These are phyloP conservation scores for Aegotheles bennettii DNA, from an alignment of 2,113 vertebrate species.

Conservation along the genomic window DNA sequence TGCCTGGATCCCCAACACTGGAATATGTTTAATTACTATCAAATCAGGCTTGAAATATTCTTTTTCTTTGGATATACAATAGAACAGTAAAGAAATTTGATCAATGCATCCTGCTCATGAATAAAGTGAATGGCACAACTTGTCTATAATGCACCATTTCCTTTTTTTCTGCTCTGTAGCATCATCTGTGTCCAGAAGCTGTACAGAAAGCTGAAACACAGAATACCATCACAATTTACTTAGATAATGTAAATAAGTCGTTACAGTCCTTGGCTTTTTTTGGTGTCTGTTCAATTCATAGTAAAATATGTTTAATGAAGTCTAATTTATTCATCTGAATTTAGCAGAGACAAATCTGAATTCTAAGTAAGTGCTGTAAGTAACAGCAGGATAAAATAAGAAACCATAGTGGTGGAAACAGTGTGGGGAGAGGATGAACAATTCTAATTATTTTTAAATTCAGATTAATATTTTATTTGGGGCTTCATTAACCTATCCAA, in stretches of 20 bases:
- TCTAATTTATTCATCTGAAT: background rate
- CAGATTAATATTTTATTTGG: background rate
- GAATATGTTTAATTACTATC: background rate
- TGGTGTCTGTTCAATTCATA: background rate
- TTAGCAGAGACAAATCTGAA: background rate
- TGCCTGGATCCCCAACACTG: too few species aligned
- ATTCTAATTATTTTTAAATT: background rate
- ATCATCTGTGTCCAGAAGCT: background rate
- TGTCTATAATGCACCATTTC: background rate
- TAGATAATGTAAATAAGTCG: background rate
- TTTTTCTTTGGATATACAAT: background rate
- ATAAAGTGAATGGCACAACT: background rate
- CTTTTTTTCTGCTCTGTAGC: background rate
- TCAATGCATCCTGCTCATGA: background rate
- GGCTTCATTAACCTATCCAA: background rate
- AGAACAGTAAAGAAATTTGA: background rate
- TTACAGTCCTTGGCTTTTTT: background rate
- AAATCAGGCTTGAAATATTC: background rate
- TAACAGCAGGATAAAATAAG: background rate
- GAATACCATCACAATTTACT: background rate
- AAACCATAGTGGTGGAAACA: background rate
- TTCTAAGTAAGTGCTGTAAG: background rate
- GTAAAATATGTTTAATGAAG: background rate
- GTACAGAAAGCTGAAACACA: background rate
- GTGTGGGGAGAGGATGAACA: background rate